A percentile compares a stretch with the other conserved stretches of the same genome.
Evolutionary conservation across 2,888 invertebrate genomes (phyloP).

Genomic region (Athripsodes cinereus): DNA sequence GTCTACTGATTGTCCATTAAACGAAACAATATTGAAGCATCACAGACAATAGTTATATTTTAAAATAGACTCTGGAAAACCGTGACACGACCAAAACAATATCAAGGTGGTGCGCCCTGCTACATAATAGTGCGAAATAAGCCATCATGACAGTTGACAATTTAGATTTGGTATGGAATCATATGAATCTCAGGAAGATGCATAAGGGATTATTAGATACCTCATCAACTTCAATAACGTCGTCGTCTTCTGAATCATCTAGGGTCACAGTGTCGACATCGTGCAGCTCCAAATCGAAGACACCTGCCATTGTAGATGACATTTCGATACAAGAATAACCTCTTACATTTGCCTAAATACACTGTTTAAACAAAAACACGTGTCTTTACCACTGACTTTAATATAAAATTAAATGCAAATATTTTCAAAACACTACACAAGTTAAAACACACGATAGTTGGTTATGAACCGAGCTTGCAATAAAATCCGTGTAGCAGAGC

Average conservation of each 20-base stretch:
- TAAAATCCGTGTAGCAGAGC: slow-evolving; percentile 23
- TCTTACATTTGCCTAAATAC: slow-evolving; percentile 19
- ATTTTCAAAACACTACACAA: slow-evolving; percentile 16
- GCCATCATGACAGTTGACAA: not conserved
- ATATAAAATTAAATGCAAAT: slow-evolving; percentile 6
- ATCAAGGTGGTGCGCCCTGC: slow-evolving; percentile 19
- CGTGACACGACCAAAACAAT: slow-evolving; percentile 24
- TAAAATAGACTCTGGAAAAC: slow-evolving; percentile 19
- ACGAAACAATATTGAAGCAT: too few species aligned
- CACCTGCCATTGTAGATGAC: slow-evolving; percentile 72
- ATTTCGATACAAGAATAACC: slow-evolving; percentile 30
- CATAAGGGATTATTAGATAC: slow-evolving; percentile 41
- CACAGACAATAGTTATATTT: slow-evolving; percentile 7
- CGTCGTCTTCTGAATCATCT: slow-evolving; percentile 80
- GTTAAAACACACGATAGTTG: slow-evolving; percentile 10
- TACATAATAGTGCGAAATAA: slow-evolving; percentile 5
- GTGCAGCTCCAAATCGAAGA: slow-evolving; percentile 89
- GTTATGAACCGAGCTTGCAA: slow-evolving; percentile 22
- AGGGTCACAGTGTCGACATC: slow-evolving; percentile 59
- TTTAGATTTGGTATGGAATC: too few species aligned
- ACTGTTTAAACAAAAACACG: slow-evolving; percentile 4
- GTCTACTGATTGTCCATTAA: too few species aligned
- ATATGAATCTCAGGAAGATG: not conserved
- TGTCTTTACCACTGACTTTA: slow-evolving; percentile 1
- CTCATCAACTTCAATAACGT: slow-evolving; percentile 82